Evolutionary conservation across 2,113 vertebrate genomes (phyloP).

Genomic region (Rafetus swinhoei): DNA sequence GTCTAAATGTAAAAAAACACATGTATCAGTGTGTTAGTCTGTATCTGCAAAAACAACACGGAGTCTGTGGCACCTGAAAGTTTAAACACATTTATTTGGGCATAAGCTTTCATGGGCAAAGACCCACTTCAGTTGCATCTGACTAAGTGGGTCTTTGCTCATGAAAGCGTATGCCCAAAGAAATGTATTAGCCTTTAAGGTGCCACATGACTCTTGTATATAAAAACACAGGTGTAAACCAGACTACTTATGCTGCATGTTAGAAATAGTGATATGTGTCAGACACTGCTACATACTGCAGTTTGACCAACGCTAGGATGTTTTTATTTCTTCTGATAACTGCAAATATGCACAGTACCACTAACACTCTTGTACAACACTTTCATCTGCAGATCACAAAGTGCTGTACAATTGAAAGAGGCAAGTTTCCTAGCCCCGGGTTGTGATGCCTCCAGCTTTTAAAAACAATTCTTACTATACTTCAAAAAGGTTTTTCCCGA

Average conservation of each 20-base stretch:
- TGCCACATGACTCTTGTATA: too few species aligned
- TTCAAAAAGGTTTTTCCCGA: too few species aligned
- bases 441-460: not conserved
- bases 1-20: not conserved
- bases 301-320: not conserved
- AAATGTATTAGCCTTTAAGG: too few species aligned
- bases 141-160: too few species aligned
- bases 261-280: not conserved
- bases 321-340: not conserved
- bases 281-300: rapidly evolving
- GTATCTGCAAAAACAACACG: too few species aligned
- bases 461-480: not conserved
- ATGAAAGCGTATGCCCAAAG: too few species aligned
- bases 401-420: not conserved
- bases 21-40: too few species aligned
- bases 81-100: too few species aligned
- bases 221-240: not conserved
- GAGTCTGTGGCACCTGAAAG: too few species aligned
- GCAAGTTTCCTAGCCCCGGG: not conserved
- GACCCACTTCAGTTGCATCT: too few species aligned
- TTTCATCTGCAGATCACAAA: not conserved
- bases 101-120: too few species aligned
- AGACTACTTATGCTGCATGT: not conserved
- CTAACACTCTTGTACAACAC: not conserved
- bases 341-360: not conserved